A percentile compares a stretch with the other conserved stretches of the same genome.
These are phyloP conservation scores for Sinocyclocheilus anophthalmus DNA, from an alignment of 2,113 vertebrate species.

Conservation along the genomic window DNA sequence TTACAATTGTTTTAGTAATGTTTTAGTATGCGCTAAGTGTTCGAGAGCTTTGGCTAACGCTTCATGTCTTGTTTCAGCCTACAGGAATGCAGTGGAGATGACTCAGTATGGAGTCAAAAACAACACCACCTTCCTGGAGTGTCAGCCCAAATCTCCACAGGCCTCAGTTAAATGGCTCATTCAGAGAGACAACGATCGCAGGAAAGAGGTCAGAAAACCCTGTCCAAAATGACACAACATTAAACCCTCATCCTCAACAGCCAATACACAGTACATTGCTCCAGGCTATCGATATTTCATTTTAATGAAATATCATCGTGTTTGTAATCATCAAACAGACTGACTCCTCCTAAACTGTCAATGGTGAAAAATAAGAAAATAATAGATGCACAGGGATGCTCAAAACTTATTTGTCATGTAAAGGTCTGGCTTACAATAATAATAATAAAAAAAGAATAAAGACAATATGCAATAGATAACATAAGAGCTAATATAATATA, in stretches of 20 bases:
- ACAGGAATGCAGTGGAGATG: slow-evolving; percentile 93
- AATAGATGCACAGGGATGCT: not conserved
- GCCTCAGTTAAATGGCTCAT: slow-evolving; percentile 93
- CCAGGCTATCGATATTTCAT: not conserved
- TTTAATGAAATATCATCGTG: not conserved
- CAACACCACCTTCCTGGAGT: slow-evolving; percentile 97
- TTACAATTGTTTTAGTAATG: slow-evolving; percentile 35
- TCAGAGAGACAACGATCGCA: slow-evolving; percentile 93
- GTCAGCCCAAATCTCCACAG: slow-evolving; percentile 91
- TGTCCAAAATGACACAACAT: not conserved
- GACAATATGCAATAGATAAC: not conserved
- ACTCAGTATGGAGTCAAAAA: slow-evolving; percentile 94
- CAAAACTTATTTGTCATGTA: too few relatives aligned
- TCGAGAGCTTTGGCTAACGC: not conserved
- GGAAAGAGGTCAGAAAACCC: slow-evolving; percentile 87
- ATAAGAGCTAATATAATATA: too few relatives aligned
- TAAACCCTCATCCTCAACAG: not conserved
- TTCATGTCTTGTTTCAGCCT: slow-evolving; percentile 74
- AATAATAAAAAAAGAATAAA: not conserved
- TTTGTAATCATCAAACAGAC: not conserved
- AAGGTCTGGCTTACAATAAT: not conserved
- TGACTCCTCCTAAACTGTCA: not conserved
- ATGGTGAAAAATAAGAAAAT: not conserved
- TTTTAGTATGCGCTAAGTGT: slow-evolving; percentile 20
- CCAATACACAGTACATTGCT: not conserved